Evolutionary conservation across 1,140 invertebrate genomes (phyloP).

Genomic region (Nasonia giraulti): DNA sequence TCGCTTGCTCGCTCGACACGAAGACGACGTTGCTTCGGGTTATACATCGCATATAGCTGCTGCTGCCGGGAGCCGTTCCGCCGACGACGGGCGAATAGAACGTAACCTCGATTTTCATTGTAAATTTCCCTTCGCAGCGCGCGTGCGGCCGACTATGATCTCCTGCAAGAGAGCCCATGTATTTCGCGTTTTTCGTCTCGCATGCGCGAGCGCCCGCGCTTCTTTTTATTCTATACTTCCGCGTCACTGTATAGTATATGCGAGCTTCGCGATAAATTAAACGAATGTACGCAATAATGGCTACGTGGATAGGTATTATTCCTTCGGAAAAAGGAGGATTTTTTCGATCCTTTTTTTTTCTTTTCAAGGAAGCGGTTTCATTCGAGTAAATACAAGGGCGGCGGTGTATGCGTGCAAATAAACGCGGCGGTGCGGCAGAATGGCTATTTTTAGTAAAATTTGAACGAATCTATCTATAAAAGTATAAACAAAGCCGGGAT

Average conservation of each 20-base stretch:
- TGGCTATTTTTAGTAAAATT: too few relatives aligned
- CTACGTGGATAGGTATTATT: slow-evolving; percentile 15
- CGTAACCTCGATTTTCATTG: slow-evolving; percentile 25
- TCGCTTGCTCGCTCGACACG: not conserved
- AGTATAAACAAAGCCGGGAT: too few relatives aligned
- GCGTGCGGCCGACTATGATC: not conserved
- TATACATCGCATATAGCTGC: too few relatives aligned
- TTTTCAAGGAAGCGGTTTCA: too few relatives aligned
- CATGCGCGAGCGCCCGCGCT: not conserved
- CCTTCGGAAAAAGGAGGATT: not conserved
- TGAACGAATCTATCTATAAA: too few relatives aligned
- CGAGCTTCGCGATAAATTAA: slow-evolving; percentile 25
- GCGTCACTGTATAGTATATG: too few relatives aligned
- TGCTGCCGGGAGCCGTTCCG: not conserved
- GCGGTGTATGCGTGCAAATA: too few relatives aligned
- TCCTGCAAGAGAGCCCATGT: not conserved
- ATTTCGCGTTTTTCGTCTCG: not conserved
- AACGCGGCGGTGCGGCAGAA: too few relatives aligned
- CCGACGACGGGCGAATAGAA: slow-evolving; percentile 7
- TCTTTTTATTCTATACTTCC: slow-evolving; percentile 15
- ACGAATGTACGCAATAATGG: slow-evolving; percentile 21
- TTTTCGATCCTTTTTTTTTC: not conserved
- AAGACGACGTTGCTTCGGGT: too few relatives aligned
- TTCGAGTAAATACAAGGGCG: not conserved
- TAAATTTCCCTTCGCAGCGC: not conserved